phyloP scores from a whole-genome alignment of 2,113 vertebrate species.

The Hucho hucho region DNA sequence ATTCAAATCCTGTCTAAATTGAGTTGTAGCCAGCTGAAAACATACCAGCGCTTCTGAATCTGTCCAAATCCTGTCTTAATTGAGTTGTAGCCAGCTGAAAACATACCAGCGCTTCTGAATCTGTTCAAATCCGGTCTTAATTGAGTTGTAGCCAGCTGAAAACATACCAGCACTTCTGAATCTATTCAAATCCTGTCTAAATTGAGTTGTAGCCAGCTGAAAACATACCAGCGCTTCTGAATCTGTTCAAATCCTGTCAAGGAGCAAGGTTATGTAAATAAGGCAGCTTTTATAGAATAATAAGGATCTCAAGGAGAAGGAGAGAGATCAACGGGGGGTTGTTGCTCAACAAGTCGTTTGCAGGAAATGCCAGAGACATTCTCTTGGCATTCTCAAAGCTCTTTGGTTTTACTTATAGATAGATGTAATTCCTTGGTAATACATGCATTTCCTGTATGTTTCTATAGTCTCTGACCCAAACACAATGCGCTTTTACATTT shows the following conservation, averaged over 20 bases:
- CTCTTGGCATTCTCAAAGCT: neutral
- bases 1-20: no score
- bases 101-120: no score
- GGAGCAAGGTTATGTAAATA: constrained; percentile 8
- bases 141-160: constrained; percentile 19
- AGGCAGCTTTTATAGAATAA: neutral
- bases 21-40: no score
- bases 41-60: no score
- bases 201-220: constrained; percentile 19
- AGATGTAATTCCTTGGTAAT: neutral
- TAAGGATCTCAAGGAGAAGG: neutral
- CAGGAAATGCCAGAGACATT: neutral
- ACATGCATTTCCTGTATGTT: neutral
- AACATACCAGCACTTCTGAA: constrained; percentile 13
- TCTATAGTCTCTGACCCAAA: neutral
- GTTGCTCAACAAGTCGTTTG: neutral
- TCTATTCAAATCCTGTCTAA: constrained; percentile 8
- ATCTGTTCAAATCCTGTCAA: constrained; percentile 14
- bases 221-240: constrained; percentile 12
- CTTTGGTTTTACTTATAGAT: neutral
- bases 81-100: no score
- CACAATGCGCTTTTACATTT: neutral
- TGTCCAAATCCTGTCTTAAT: no score
- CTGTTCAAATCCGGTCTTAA: neutral
- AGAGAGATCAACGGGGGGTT: neutral